These are phyloP conservation scores for Pelmatolapia mariae DNA, from an alignment of 2,113 vertebrate species.

Conservation along the genomic window DNA sequence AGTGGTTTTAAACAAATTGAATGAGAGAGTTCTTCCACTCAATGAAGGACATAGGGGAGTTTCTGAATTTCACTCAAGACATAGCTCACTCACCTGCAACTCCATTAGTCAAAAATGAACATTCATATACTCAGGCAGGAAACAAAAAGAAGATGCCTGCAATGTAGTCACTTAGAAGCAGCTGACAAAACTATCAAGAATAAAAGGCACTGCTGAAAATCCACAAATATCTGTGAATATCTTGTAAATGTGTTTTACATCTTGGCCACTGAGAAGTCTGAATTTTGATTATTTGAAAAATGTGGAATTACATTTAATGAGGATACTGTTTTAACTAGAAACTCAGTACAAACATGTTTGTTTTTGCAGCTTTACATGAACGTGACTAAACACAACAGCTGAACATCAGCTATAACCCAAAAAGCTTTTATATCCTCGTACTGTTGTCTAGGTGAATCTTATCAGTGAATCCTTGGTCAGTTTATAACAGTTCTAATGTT, in stretches of 20 bases:
- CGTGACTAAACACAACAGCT: neutral
- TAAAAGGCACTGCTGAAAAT: neutral
- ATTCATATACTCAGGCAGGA: neutral
- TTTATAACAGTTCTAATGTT: neutral
- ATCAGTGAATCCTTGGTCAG: neutral
- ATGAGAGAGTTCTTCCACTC: neutral
- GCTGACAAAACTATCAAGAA: neutral
- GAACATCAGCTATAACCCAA: neutral
- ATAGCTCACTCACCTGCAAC: neutral
- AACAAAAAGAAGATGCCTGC: rapidly evolving
- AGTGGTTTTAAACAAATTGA: neutral
- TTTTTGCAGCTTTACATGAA: neutral
- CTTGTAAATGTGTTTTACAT: neutral
- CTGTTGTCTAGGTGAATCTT: neutral
- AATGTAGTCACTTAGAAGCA: neutral
- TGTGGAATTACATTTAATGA: neutral
- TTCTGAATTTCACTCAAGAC: neutral
- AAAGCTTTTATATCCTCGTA: neutral
- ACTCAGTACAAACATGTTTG: neutral
- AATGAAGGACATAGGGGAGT: neutral
- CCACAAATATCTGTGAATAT: neutral
- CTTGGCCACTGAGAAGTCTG: neutral
- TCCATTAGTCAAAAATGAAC: neutral
- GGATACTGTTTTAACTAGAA: no score
- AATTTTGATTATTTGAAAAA: neutral